Percentiles rank a stretch among this genome's conserved stretches.
phyloP scores from a whole-genome alignment of 1,140 invertebrate species.

The Scaptomyza pallida region DNA sequence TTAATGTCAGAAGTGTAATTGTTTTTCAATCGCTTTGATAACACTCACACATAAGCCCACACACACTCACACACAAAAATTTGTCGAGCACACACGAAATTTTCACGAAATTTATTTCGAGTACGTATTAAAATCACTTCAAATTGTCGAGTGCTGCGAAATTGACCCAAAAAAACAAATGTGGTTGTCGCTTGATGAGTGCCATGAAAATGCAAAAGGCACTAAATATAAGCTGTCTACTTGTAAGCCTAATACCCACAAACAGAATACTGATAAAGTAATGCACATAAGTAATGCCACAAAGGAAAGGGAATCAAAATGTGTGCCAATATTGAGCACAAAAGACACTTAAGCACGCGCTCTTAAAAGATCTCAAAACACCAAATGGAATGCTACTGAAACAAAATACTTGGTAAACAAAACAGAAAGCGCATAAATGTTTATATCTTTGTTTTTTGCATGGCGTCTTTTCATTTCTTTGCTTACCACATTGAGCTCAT shows the following conservation, averaged over 20 bases:
- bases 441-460: conserved; percentile 6
- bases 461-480: background rate
- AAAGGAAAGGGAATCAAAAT: conserved; percentile 30
- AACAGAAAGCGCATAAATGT: conserved; percentile 1
- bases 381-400: background rate
- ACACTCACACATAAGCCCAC: conserved; percentile 35
- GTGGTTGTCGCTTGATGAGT: background rate
- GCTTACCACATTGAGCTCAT: conserved; percentile 3
- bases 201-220: background rate
- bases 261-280: conserved; percentile 16
- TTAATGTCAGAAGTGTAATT: conserved; percentile 80
- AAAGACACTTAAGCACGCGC: conserved; percentile 3
- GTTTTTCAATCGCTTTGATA: conserved; percentile 81
- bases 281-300: conserved; percentile 16
- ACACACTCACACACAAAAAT: conserved; percentile 16
- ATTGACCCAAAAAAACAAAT: conserved; percentile 76
- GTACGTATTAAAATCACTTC: conserved; percentile 71
- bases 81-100: conserved; percentile 36
- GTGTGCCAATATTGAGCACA: background rate
- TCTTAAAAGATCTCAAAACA: background rate
- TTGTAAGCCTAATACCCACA: conserved; percentile 31
- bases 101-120: conserved; percentile 72
- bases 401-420: background rate
- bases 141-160: conserved; percentile 59
- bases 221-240: conserved; percentile 23